Percentiles rank a stretch among this genome's conserved stretches.
These are phyloP conservation scores for Nymphalis polychloros DNA, from an alignment of 2,888 invertebrate species.

Conservation along the genomic window DNA sequence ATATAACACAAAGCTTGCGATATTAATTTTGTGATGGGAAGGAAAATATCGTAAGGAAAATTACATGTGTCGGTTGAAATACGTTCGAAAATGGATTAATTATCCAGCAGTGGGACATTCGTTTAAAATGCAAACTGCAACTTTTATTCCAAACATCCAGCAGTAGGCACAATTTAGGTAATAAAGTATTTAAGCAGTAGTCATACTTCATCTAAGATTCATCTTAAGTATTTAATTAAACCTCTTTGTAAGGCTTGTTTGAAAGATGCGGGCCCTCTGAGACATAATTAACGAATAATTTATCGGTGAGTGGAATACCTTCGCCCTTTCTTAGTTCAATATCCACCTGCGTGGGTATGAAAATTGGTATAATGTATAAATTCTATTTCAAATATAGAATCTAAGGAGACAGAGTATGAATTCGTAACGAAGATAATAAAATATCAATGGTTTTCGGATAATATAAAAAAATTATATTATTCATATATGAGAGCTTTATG, in stretches of 20 bases:
- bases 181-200: slow-evolving; percentile 6
- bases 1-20: too few relatives aligned
- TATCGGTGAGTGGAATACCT: slow-evolving; percentile 31
- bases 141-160: too few relatives aligned
- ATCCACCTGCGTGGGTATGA: slow-evolving; percentile 22
- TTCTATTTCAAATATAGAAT: slow-evolving; percentile 11
- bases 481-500: too few relatives aligned
- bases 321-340: slow-evolving; percentile 30
- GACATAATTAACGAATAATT: slow-evolving; percentile 40
- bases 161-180: neutral
- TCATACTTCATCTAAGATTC: slow-evolving; percentile 23
- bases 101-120: too few relatives aligned
- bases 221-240: slow-evolving; percentile 38
- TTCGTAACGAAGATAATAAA: neutral
- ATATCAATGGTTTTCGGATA: too few relatives aligned
- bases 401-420: neutral
- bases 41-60: too few relatives aligned
- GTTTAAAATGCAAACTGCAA: too few relatives aligned
- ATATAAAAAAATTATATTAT: too few relatives aligned
- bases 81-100: too few relatives aligned
- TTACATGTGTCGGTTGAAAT: too few relatives aligned
- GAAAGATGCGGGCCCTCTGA: slow-evolving; percentile 34
- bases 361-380: slow-evolving; percentile 28
- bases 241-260: slow-evolving; percentile 29
- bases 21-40: too few relatives aligned